Evolutionary conservation across 1,140 invertebrate species (phyloP).

Genomic region (fruit fly (Drosophila melanogaster)): DNA sequence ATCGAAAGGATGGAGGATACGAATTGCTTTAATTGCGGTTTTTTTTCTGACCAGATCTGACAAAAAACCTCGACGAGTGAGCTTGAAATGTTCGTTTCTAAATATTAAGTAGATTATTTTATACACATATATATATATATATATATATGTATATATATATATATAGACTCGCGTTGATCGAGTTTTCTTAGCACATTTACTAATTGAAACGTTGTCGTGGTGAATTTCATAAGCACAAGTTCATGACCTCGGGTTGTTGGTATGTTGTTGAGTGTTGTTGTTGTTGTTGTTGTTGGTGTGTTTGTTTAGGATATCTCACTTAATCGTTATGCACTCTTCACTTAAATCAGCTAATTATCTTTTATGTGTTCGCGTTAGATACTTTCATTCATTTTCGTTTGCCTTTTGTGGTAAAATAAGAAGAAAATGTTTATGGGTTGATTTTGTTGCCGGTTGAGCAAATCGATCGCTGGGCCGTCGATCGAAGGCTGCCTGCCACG

Average conservation of each 20-base stretch:
- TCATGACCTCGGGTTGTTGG: constrained; percentile 27
- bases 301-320: constrained; percentile 65
- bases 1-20: constrained; percentile 37
- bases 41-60: constrained; percentile 35
- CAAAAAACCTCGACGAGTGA: constrained; percentile 76
- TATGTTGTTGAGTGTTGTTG: constrained; percentile 21
- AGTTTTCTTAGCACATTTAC: constrained; percentile 75
- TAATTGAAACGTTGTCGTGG: constrained; percentile 75
- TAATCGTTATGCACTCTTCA: constrained; percentile 68
- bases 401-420: constrained; percentile 60
- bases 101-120: constrained; percentile 60
- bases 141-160: constrained; percentile 37
- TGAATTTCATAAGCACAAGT: constrained; percentile 71
- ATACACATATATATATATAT: constrained; percentile 34
- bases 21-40: constrained; percentile 36
- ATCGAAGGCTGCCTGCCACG: constrained; percentile 40
- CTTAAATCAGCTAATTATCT: constrained; percentile 65
- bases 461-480: constrained; percentile 21
- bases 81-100: constrained; percentile 56
- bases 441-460: constrained; percentile 28
- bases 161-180: constrained; percentile 30
- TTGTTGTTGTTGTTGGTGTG: constrained; percentile 23
- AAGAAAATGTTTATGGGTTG: constrained; percentile 50
- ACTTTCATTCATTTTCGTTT: constrained; percentile 51
- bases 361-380: constrained; percentile 41